Conservation (phyloP, 2,888 invertebrate species). For the Heterodera filipjevi region DNA sequence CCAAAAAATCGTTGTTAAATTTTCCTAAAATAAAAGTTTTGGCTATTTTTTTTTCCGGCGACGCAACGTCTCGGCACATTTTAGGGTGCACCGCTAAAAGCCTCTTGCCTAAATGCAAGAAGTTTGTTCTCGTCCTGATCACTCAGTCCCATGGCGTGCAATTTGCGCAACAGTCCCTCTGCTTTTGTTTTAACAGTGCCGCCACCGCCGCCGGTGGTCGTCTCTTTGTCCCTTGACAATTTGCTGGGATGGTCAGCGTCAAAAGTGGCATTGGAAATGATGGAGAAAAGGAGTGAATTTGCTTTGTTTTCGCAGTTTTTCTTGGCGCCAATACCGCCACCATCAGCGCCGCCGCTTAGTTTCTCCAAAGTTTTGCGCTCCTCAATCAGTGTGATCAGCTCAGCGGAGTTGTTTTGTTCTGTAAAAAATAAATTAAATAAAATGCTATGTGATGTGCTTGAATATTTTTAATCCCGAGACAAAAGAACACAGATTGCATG, state of each 20-base stretch:
- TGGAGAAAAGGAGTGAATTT: constrained; percentile 34
- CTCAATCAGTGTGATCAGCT: constrained; percentile 35
- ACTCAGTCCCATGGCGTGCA: constrained; percentile 43
- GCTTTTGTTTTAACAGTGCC: background rate
- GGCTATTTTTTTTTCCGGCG: no score
- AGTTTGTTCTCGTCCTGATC: constrained; percentile 44
- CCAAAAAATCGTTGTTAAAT: no score
- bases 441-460: no score
- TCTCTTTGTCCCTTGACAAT: background rate
- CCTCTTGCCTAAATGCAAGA: constrained; percentile 42
- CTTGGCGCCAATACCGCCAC: constrained; percentile 38
- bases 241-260: background rate
- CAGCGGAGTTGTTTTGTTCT: constrained; percentile 29
- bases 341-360: constrained; percentile 47
- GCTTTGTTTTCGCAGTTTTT: background rate
- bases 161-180: constrained; percentile 37
- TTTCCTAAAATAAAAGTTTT: no score
- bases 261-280: background rate
- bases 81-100: no score
- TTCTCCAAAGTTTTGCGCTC: constrained; percentile 42
- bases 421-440: no score
- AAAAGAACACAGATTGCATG: no score
- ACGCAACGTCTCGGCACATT: no score
- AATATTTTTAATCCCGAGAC: no score
- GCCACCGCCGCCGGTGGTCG: background rate